Conservation (phyloP, 2,888 invertebrate genomes). For the Linnaemya vulpina region DNA sequence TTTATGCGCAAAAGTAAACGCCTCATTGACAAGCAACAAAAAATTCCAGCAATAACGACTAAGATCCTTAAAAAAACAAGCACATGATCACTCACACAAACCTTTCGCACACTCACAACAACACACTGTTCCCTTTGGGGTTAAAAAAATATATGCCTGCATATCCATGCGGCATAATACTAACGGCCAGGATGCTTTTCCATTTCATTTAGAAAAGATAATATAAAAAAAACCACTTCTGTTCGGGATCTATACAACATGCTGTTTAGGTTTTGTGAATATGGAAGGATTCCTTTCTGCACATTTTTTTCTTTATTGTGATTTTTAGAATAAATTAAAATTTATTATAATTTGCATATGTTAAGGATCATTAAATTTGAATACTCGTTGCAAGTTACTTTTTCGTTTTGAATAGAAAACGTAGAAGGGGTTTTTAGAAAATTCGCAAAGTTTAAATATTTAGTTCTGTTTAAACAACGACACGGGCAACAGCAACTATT, state of each 20-base stretch:
- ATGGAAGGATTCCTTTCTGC: conserved; percentile 64
- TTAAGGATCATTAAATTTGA: conserved; percentile 63
- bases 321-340: conserved; percentile 79
- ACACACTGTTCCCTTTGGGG: conserved; percentile 40
- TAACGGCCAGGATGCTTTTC: conserved; percentile 54
- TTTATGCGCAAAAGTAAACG: conserved; percentile 81
- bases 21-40: conserved; percentile 72
- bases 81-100: conserved; percentile 61
- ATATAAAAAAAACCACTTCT: conserved; percentile 58
- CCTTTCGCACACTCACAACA: conserved; percentile 6
- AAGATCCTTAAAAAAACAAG: conserved; percentile 62
- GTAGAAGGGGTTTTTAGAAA: conserved; percentile 46
- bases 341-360: conserved; percentile 80
- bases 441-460: conserved; percentile 22
- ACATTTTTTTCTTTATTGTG: conserved; percentile 9
- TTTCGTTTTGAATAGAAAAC: background rate
- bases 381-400: conserved; percentile 15
- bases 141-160: conserved; percentile 40
- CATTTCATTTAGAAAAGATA: conserved; percentile 54
- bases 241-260: conserved; percentile 68
- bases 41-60: conserved; percentile 17
- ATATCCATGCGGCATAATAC: background rate
- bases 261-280: conserved; percentile 70
- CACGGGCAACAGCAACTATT: conserved; percentile 36
- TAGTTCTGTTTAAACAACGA: conserved; percentile 54